Evolutionary conservation across 2,113 vertebrate genomes (phyloP).

Genomic region (Colius striatus): DNA sequence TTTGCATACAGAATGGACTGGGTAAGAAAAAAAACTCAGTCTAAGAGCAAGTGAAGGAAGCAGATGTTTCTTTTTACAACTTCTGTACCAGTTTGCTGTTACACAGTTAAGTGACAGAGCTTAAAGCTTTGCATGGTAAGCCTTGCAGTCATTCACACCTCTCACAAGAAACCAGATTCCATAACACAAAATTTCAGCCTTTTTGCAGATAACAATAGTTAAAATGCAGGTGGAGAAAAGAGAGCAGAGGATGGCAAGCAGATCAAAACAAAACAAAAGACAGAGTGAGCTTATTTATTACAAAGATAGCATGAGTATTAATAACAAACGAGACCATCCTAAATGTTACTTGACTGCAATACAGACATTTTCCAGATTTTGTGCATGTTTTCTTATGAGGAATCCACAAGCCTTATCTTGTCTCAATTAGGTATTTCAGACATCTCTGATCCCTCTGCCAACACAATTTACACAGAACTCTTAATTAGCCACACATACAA

Average conservation of each 20-base stretch:
- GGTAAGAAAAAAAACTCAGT: neutral
- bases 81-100: neutral
- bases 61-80: neutral
- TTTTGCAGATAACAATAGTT: neutral
- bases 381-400: conserved; percentile 8
- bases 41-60: neutral
- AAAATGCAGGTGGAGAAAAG: neutral
- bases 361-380: neutral
- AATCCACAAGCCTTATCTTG: conserved; percentile 33
- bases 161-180: neutral
- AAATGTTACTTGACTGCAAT: neutral
- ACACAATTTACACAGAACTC: conserved; percentile 70
- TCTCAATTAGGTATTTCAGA: conserved; percentile 67
- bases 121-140: neutral
- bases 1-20: neutral
- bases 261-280: neutral
- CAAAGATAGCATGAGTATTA: neutral
- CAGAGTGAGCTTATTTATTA: neutral
- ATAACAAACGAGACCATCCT: neutral
- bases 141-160: neutral
- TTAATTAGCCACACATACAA: conserved; percentile 73
- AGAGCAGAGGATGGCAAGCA: neutral
- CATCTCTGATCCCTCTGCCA: conserved; percentile 60
- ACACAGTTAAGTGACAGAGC: neutral
- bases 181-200: neutral